phyloP scores from a whole-genome alignment of 23 tunicate genomes.

The Oikopleura vanhoeffeni region DNA sequence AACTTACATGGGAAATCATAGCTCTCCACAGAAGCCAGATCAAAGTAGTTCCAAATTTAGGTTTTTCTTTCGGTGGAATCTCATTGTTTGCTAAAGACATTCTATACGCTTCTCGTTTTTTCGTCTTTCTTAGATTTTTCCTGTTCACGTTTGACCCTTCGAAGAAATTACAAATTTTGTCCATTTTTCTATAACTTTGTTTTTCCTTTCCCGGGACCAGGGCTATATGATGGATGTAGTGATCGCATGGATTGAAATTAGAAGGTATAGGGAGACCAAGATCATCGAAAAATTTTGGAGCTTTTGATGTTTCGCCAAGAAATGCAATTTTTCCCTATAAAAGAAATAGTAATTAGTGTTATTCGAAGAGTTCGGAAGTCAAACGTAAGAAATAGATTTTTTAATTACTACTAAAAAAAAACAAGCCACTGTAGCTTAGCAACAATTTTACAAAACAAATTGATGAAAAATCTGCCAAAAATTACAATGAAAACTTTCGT shows the following conservation, averaged over 20 bases:
- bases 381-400: no score
- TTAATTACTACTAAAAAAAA: no score
- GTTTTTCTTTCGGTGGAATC: neutral
- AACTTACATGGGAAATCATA: neutral
- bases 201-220: conserved; percentile 1
- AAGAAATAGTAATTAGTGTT: no score
- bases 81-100: neutral
- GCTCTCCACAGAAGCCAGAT: conserved; percentile 14
- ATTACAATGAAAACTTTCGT: no score
- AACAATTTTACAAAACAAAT: no score
- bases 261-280: neutral
- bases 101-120: neutral
- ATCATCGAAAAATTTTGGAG: neutral
- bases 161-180: neutral
- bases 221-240: conserved; percentile 12
- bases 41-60: neutral
- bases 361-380: no score
- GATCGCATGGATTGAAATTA: conserved; percentile 14
- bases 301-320: neutral
- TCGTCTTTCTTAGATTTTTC: neutral
- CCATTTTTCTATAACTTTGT: conserved; percentile 2
- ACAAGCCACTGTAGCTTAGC: no score
- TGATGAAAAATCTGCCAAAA: no score
- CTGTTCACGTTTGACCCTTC: neutral
- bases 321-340: conserved; percentile 4